phyloP scores from a whole-genome alignment of 2,113 vertebrate species.

The Mesoclemmys tuberculata region DNA sequence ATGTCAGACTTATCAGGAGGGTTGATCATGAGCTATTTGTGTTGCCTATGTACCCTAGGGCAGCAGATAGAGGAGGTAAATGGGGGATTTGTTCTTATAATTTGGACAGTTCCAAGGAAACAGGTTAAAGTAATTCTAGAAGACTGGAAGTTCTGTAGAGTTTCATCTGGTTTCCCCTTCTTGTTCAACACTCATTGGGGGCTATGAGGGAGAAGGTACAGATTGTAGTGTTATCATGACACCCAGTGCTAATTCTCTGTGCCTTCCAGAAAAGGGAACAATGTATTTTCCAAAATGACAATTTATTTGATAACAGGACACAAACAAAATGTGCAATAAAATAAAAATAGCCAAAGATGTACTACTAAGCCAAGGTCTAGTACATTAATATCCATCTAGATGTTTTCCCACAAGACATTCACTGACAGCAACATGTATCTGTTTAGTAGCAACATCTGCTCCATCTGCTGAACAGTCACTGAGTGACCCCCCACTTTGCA shows the following conservation, averaged over 20 bases:
- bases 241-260: not conserved
- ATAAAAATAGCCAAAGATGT: constrained; percentile 11
- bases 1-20: not conserved
- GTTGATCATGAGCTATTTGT: not conserved
- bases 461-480: constrained; percentile 7
- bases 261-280: not conserved
- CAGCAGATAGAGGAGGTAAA: not conserved
- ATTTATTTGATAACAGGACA: not conserved
- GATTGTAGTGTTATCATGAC: not conserved
- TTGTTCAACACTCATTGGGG: not conserved
- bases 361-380: constrained; percentile 26
- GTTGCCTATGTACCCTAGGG: not conserved
- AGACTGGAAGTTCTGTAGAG: not conserved
- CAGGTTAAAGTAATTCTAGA: not conserved
- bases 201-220: not conserved
- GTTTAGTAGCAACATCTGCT: constrained; percentile 25
- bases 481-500: constrained; percentile 7
- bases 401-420: constrained; percentile 15
- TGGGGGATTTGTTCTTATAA: not conserved
- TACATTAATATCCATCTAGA: constrained; percentile 19
- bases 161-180: not conserved
- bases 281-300: not conserved
- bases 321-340: not conserved
- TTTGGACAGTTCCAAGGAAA: not conserved
- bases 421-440: constrained; percentile 29